These are phyloP conservation scores for Nerophis lumbriciformis DNA, from an alignment of 2,113 vertebrate genomes.

Conservation along the genomic window DNA sequence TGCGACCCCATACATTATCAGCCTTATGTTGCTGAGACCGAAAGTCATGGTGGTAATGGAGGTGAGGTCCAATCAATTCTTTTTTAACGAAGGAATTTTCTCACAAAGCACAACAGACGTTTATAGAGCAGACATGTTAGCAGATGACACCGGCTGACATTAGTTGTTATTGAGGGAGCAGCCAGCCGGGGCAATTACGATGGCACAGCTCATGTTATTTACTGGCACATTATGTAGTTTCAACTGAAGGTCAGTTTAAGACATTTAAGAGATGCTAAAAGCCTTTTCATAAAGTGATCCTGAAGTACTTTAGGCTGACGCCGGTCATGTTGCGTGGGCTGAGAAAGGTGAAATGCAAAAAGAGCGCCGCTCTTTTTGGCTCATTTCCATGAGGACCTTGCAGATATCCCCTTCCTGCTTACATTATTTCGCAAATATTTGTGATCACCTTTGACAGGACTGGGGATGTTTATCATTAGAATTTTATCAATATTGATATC, in stretches of 20 bases:
- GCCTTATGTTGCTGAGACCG: conserved; percentile 21
- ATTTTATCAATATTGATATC: no score
- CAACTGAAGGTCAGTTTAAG: conserved; percentile 16
- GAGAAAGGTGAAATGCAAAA: conserved; percentile 71
- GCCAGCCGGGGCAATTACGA: conserved; percentile 1
- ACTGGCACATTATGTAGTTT: conserved; percentile 12
- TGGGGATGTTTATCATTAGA: no score
- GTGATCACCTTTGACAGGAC: background rate
- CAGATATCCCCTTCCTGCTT: conserved; percentile 11
- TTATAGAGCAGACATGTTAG: conserved; percentile 34
- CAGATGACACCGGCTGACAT: conserved; percentile 26
- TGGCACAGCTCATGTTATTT: conserved; percentile 12
- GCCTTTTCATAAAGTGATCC: conserved; percentile 46
- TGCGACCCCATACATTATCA: conserved; percentile 22
- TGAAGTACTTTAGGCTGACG: conserved; percentile 35
- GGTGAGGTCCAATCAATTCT: conserved; percentile 40
- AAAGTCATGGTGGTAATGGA: conserved; percentile 31
- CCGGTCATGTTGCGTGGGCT: conserved; percentile 54
- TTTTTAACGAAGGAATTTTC: conserved; percentile 54
- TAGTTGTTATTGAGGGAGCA: conserved; percentile 19
- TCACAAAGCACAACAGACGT: conserved; percentile 44
- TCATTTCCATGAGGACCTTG: conserved; percentile 48
- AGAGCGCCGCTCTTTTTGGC: conserved; percentile 55
- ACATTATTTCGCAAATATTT: conserved; percentile 7
- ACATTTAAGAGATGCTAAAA: conserved; percentile 31